Evolutionary conservation across 2,888 invertebrate species (phyloP).

Genomic region (Aquatica leii): DNA sequence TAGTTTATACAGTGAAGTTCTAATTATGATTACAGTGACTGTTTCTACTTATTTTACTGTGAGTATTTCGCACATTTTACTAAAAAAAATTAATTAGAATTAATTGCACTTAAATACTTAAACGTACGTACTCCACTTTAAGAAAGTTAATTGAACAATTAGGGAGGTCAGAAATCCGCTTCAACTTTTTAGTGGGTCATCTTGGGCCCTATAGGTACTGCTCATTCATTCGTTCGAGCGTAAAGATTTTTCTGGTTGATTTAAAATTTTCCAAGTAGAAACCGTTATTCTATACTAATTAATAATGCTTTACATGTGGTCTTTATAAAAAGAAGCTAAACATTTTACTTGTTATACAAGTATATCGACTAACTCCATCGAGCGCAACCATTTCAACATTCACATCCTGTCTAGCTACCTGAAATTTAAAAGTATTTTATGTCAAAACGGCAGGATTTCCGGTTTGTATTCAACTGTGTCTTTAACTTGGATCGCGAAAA

Average conservation of each 20-base stretch:
- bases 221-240: too few relatives aligned
- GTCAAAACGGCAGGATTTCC: conserved; percentile 11
- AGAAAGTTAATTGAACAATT: conserved; percentile 8
- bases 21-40: conserved; percentile 2
- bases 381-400: conserved; percentile 11
- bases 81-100: not conserved
- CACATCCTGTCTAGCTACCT: conserved; percentile 10
- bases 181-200: conserved; percentile 2
- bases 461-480: conserved; percentile 1
- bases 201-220: not conserved
- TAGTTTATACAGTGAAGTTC: conserved; percentile 13
- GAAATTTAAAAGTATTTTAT: conserved; percentile 8
- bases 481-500: not conserved
- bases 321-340: too few relatives aligned
- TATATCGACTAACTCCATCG: conserved; percentile 1
- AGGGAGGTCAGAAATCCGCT: conserved; percentile 2
- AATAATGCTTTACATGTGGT: too few relatives aligned
- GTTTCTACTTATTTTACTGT: not conserved
- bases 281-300: too few relatives aligned
- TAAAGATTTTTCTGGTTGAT: too few relatives aligned
- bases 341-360: conserved; percentile 7
- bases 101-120: too few relatives aligned
- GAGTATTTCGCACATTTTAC: not conserved
- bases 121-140: not conserved
- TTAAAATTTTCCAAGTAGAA: too few relatives aligned